Evolutionary conservation across 2,888 invertebrate genomes (phyloP).

Genomic region (Drosophila mimica): DNA sequence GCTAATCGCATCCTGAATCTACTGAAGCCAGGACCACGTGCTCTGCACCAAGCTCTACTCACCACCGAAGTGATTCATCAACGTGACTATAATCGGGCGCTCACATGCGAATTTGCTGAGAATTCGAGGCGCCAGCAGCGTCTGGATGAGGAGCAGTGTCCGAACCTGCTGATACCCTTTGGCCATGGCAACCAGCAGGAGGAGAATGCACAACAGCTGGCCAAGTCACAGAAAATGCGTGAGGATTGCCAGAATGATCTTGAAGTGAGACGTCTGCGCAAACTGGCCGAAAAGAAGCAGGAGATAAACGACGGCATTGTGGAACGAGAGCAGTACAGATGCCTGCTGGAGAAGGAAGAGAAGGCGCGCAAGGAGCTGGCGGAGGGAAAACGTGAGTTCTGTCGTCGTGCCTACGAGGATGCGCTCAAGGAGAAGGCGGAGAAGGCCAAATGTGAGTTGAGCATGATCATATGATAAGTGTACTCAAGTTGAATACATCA

Average conservation of each 20-base stretch:
- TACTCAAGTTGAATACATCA: no score
- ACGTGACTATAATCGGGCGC: slow-evolving; percentile 35
- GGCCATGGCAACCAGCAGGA: slow-evolving; percentile 42
- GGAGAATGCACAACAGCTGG: slow-evolving; percentile 44
- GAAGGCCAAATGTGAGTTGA: slow-evolving; percentile 48
- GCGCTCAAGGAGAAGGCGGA: slow-evolving; percentile 46
- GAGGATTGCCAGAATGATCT: slow-evolving; percentile 52
- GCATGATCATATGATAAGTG: background rate
- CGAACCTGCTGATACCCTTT: slow-evolving; percentile 50
- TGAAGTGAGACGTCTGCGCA: slow-evolving; percentile 26
- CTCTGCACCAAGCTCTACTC: slow-evolving; percentile 46
- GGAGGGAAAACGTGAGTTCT: slow-evolving; percentile 41
- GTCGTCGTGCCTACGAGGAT: slow-evolving; percentile 47
- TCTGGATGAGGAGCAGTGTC: slow-evolving; percentile 52
- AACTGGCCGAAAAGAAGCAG: slow-evolving; percentile 27
- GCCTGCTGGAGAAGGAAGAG: slow-evolving; percentile 43
- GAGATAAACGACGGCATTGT: slow-evolving; percentile 26
- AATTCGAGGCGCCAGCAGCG: slow-evolving; percentile 38
- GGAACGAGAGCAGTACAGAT: slow-evolving; percentile 45
- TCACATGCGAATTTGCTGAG: slow-evolving; percentile 51
- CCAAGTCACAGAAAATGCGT: slow-evolving; percentile 36
- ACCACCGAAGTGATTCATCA: slow-evolving; percentile 57
- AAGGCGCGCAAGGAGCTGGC: slow-evolving; percentile 24
- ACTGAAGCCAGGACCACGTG: slow-evolving; percentile 58
- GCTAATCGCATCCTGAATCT: slow-evolving; percentile 49